Conservation (phyloP, 2,797 vertebrate species). For the Garrulus glandarius region DNA sequence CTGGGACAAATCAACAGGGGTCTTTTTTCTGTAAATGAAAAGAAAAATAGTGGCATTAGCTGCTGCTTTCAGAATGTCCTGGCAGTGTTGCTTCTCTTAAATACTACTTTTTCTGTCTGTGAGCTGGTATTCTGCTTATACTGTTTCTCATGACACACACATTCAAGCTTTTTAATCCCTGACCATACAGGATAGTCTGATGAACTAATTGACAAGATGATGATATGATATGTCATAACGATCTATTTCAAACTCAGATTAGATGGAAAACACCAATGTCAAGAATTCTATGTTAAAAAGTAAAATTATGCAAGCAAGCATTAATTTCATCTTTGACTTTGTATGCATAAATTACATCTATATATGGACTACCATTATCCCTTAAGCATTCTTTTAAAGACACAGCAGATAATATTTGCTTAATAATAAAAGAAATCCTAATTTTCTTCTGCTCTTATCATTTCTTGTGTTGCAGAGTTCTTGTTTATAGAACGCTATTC, state of each 20-base stretch:
- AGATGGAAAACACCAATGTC: not conserved
- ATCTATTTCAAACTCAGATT: not conserved
- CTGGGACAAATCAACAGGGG: not conserved
- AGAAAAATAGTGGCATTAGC: not conserved
- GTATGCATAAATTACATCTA: not conserved
- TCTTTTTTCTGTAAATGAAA: not conserved
- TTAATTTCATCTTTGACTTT: not conserved
- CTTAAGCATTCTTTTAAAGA: not conserved
- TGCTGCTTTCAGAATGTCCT: slow-evolving; percentile 5
- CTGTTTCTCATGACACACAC: not conserved
- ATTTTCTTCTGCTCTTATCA: not conserved
- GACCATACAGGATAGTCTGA: not conserved
- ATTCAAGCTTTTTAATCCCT: not conserved
- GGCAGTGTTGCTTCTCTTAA: not conserved
- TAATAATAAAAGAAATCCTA: not conserved
- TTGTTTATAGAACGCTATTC: not conserved
- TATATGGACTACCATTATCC: not conserved
- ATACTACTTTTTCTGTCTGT: not conserved
- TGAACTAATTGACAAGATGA: not conserved
- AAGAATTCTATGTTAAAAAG: not conserved
- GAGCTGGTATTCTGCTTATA: not conserved
- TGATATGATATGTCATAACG: not conserved
- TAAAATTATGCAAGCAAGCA: not conserved
- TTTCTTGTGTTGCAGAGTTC: not conserved
- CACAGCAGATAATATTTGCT: not conserved